Percentiles rank a stretch among this genome's conserved stretches.
phyloP scores from a whole-genome alignment of 2,888 invertebrate species.

The Teleogryllus oceanicus region DNA sequence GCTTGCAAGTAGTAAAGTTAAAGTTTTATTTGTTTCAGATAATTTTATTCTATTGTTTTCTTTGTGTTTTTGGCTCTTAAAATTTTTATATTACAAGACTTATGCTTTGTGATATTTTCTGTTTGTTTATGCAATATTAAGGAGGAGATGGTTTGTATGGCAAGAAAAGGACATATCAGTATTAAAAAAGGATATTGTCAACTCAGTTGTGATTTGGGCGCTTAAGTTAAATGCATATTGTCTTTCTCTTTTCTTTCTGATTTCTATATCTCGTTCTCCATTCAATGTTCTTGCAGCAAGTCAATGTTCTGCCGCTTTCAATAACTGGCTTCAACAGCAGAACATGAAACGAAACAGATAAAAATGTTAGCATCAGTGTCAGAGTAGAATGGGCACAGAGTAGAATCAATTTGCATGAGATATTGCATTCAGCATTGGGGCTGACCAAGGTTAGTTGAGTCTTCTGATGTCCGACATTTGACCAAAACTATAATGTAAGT shows the following conservation, averaged over 20 bases:
- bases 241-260: slow-evolving; percentile 24
- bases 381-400: not conserved
- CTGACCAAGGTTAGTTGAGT: too few relatives aligned
- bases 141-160: slow-evolving; percentile 39
- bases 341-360: slow-evolving; percentile 30
- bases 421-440: too few relatives aligned
- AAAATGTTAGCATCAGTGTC: not conserved
- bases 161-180: slow-evolving; percentile 39
- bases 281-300: slow-evolving; percentile 33
- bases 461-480: too few relatives aligned
- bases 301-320: slow-evolving; percentile 31
- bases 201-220: not conserved
- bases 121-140: slow-evolving; percentile 32
- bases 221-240: slow-evolving; percentile 21
- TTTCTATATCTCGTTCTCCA: slow-evolving; percentile 26
- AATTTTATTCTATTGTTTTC: not conserved
- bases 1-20: too few relatives aligned
- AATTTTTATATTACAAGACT: slow-evolving; percentile 20
- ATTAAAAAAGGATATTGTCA: slow-evolving; percentile 30
- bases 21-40: too few relatives aligned
- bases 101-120: slow-evolving; percentile 33
- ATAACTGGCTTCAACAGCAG: slow-evolving; percentile 34
- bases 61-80: not conserved
- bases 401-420: too few relatives aligned
- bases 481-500: too few relatives aligned